Conservation (phyloP, 2,797 vertebrate genomes). For the Sylvia borin region DNA sequence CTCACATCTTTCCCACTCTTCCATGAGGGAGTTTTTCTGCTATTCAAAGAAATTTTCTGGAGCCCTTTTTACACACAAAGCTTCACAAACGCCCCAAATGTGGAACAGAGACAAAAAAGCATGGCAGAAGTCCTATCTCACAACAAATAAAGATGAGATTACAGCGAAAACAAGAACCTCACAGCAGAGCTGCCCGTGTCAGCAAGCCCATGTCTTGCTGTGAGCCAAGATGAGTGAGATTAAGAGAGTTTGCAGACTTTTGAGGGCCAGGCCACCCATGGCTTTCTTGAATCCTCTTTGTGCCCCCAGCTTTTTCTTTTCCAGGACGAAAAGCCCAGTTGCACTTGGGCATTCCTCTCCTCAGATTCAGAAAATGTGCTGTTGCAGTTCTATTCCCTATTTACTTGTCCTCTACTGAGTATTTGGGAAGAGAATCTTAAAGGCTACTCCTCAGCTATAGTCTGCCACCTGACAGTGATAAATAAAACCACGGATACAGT, state of each 20-base stretch:
- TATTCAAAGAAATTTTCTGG: not conserved
- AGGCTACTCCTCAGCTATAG: rapidly evolving
- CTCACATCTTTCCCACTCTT: not conserved
- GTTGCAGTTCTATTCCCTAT: not conserved
- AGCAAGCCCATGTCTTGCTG: not conserved
- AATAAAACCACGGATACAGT: rapidly evolving
- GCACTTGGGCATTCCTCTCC: not conserved
- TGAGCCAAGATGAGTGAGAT: not conserved
- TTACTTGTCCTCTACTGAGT: not conserved
- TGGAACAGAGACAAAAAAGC: not conserved
- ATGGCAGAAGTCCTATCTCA: not conserved
- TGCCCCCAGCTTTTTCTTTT: not conserved
- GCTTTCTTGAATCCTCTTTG: not conserved
- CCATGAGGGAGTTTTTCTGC: not conserved
- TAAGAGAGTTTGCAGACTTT: not conserved
- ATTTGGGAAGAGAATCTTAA: not conserved
- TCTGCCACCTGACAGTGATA: not conserved
- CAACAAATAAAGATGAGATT: not conserved
- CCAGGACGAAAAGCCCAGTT: not conserved
- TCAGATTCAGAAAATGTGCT: not conserved
- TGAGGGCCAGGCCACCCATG: not conserved
- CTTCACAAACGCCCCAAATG: not conserved
- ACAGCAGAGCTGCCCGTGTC: not conserved
- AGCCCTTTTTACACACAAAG: not conserved
- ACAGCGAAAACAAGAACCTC: not conserved